Evolutionary conservation across 2,797 vertebrate species (phyloP).

Genomic region (Ptychobarbus kaznakovi): DNA sequence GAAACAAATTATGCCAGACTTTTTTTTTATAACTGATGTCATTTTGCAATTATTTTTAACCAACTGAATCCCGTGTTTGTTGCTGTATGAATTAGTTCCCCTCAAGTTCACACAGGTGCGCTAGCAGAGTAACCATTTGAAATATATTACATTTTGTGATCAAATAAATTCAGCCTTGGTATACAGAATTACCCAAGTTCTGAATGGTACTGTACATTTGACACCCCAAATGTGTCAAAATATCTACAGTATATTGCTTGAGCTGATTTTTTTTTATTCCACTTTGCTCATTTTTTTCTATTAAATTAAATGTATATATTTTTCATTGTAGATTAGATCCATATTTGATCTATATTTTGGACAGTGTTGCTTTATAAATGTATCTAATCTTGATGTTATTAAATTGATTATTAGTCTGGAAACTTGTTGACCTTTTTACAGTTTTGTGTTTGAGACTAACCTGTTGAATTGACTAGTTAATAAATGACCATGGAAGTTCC

Average conservation of each 20-base stretch:
- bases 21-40: not conserved
- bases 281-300: not conserved
- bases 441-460: not conserved
- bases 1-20: not conserved
- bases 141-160: not conserved
- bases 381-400: not conserved
- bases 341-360: not conserved
- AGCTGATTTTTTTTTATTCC: too few species aligned
- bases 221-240: not conserved
- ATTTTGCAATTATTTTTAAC: not conserved
- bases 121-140: not conserved
- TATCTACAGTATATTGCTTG: not conserved
- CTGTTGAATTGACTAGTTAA: constrained; percentile 34
- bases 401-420: not conserved
- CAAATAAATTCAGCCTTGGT: not conserved
- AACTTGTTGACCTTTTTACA: constrained; percentile 5
- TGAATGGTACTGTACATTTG: not conserved
- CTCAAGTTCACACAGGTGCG: not conserved
- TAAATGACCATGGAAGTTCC: constrained; percentile 16
- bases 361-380: not conserved
- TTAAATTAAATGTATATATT: not conserved
- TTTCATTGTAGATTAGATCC: not conserved
- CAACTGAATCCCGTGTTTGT: not conserved
- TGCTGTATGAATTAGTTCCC: not conserved
- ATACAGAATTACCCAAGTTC: not conserved